A percentile compares a stretch with the other conserved stretches of the same genome.
These are phyloP conservation scores for Pseudocheirus occidentalis DNA, from an alignment of 2,797 vertebrate genomes.

Conservation along the genomic window DNA sequence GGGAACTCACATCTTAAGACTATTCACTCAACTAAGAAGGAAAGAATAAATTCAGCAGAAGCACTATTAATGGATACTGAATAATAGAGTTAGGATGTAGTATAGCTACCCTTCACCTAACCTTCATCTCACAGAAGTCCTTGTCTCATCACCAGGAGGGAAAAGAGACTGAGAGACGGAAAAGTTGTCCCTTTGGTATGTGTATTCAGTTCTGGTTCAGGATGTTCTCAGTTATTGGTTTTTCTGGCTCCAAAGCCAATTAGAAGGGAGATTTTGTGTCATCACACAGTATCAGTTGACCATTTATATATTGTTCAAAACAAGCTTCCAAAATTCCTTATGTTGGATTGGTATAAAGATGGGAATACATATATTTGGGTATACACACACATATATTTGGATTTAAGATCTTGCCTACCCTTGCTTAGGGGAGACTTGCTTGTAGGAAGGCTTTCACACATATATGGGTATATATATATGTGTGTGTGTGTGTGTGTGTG, in stretches of 20 bases:
- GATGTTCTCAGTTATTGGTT: not conserved
- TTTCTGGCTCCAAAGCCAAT: not conserved
- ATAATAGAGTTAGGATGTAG: not conserved
- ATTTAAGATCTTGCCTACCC: too few species aligned
- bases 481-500: too few species aligned
- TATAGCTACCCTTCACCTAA: not conserved
- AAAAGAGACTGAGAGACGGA: too few species aligned
- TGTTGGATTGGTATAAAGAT: not conserved
- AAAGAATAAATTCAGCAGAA: not conserved
- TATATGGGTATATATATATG: too few species aligned
- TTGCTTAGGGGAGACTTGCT: too few species aligned
- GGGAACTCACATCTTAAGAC: not conserved
- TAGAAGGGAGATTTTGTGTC: not conserved
- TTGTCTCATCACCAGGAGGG: too few species aligned
- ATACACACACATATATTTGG: too few species aligned
- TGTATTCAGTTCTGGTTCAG: too few species aligned
- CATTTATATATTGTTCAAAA: not conserved
- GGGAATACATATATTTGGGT: not conserved
- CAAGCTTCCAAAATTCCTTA: not conserved
- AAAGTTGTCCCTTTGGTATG: too few species aligned
- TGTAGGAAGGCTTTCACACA: too few species aligned
- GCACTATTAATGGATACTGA: not conserved
- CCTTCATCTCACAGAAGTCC: not conserved
- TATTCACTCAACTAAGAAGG: not conserved
- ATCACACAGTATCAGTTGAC: not conserved